These are phyloP conservation scores for Laterallus jamaicensis DNA, from an alignment of 2,113 vertebrate genomes.

Conservation along the genomic window DNA sequence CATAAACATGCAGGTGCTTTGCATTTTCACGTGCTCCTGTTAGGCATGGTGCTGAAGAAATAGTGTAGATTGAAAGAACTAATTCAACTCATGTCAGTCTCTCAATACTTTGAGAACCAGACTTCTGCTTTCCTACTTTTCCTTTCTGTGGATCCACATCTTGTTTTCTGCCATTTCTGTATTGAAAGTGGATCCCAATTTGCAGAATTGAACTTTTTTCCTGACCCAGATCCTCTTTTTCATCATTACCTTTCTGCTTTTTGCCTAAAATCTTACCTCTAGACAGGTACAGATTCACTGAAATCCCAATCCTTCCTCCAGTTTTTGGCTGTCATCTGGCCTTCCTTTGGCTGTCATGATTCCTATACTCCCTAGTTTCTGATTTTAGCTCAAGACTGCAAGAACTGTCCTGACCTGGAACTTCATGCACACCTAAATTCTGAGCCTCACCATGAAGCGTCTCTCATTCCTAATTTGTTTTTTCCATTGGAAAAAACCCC, in stretches of 20 bases:
- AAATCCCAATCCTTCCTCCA: background rate
- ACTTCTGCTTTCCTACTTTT: background rate
- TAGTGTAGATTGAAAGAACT: background rate
- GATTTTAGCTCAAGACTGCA: background rate
- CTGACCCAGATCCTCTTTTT: background rate
- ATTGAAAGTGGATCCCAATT: background rate
- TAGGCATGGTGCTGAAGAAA: background rate
- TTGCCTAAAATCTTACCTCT: background rate
- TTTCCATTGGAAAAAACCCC: background rate
- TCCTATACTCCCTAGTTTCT: background rate
- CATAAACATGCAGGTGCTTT: fast-evolving
- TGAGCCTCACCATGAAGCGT: background rate
- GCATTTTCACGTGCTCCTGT: background rate
- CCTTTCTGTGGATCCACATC: background rate
- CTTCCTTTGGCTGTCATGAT: background rate
- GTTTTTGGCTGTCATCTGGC: background rate
- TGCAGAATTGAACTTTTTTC: background rate
- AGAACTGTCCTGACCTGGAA: background rate
- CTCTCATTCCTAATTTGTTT: background rate
- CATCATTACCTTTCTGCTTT: background rate
- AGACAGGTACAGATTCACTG: background rate
- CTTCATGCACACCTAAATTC: background rate
- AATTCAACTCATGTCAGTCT: background rate
- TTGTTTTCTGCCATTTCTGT: too few relatives aligned
- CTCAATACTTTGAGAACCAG: background rate